Evolutionary conservation across 2,797 vertebrate genomes (phyloP).

Genomic region (Spinus pinus): DNA sequence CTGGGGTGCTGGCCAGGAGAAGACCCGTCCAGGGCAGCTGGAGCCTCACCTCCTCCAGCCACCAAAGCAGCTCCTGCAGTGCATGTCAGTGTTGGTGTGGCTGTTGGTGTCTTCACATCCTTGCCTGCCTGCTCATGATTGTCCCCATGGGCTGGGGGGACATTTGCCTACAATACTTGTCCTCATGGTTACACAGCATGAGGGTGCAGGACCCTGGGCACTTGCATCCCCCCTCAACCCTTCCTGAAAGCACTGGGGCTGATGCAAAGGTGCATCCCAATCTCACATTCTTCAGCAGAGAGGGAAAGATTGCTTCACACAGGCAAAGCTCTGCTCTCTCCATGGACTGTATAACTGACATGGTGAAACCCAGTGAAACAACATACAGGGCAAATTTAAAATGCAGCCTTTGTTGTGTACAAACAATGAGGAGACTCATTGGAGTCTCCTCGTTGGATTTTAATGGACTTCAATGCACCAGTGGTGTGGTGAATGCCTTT

Average conservation of each 20-base stretch:
- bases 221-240: not conserved
- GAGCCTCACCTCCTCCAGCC: not conserved
- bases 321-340: not conserved
- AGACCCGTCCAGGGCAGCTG: not conserved
- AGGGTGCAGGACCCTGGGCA: not conserved
- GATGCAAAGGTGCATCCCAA: not conserved
- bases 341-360: rapidly evolving
- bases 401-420: not conserved
- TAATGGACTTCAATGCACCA: not conserved
- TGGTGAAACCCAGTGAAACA: rapidly evolving
- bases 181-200: rapidly evolving
- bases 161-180: rapidly evolving
- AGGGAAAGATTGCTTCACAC: not conserved
- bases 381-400: not conserved
- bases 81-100: rapidly evolving
- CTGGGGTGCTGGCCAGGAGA: not conserved
- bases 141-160: not conserved
- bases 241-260: not conserved
- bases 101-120: not conserved
- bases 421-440: not conserved
- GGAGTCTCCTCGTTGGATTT: not conserved
- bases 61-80: not conserved
- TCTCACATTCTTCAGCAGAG: not conserved
- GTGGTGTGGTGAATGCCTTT: rapidly evolving
- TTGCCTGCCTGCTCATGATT: rapidly evolving